Conservation (phyloP, 2,797 vertebrate genomes). For the Anguilla anguilla region DNA sequence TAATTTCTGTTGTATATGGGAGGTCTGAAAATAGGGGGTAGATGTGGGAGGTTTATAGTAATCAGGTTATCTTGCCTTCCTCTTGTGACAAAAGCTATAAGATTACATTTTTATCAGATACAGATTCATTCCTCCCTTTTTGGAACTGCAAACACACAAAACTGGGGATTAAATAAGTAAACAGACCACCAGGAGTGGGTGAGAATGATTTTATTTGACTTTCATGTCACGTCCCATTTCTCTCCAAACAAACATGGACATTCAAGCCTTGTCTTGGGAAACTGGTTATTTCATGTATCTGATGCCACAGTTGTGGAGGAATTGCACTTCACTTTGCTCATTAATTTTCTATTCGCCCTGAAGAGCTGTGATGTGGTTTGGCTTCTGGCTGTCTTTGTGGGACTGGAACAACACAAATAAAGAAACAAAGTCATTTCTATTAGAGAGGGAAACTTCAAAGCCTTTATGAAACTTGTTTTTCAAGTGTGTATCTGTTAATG, state of each 20-base stretch:
- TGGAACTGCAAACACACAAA: background rate
- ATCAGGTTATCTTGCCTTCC: slow-evolving; percentile 9
- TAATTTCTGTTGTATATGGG: background rate
- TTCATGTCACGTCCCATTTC: slow-evolving; percentile 3
- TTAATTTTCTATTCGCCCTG: background rate
- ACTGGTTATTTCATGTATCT: slow-evolving; percentile 7
- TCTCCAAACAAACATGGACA: background rate
- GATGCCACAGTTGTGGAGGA: slow-evolving; percentile 1
- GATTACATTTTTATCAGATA: slow-evolving; percentile 11
- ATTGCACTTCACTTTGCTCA: background rate
- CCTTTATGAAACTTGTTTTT: too few relatives aligned
- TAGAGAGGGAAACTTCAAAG: background rate
- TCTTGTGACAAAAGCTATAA: background rate
- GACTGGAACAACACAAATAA: background rate
- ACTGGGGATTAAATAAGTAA: slow-evolving; percentile 17
- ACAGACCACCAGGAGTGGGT: background rate
- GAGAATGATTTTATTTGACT: background rate
- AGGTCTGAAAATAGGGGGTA: background rate
- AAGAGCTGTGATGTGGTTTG: background rate
- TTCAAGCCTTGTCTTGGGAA: background rate
- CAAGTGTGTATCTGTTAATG: background rate
- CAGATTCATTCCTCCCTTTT: background rate
- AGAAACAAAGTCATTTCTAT: background rate
- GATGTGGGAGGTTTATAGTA: background rate
- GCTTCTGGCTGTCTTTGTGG: background rate